Evolutionary conservation across 2,888 invertebrate species (phyloP).

Genomic region (Apocheima hispidaria): DNA sequence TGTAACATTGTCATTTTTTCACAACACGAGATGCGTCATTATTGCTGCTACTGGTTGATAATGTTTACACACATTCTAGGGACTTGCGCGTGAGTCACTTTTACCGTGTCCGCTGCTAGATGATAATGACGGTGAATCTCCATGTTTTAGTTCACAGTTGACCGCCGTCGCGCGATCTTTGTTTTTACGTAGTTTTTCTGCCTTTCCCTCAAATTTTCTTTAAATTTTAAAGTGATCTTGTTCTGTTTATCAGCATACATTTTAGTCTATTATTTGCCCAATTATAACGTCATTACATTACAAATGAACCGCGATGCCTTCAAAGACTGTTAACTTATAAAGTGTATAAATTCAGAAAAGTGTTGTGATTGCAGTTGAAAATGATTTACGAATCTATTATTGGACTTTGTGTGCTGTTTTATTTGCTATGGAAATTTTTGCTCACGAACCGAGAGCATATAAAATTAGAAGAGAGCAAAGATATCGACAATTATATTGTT

Average conservation of each 20-base stretch:
- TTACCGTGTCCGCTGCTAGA: slow-evolving; percentile 61
- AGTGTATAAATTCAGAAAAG: slow-evolving; percentile 63
- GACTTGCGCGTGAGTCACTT: slow-evolving; percentile 76
- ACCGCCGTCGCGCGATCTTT: slow-evolving; percentile 57
- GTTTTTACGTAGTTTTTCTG: slow-evolving; percentile 18
- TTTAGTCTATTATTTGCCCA: slow-evolving; percentile 49
- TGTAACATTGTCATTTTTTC: slow-evolving; percentile 62
- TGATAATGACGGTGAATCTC: slow-evolving; percentile 68
- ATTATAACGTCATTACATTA: slow-evolving; percentile 57
- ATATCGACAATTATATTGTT: slow-evolving; percentile 28
- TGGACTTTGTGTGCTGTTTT: slow-evolving; percentile 69
- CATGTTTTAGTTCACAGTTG: slow-evolving; percentile 66
- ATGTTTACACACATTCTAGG: slow-evolving; percentile 74
- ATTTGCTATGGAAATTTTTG: slow-evolving; percentile 73
- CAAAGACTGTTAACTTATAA: slow-evolving; percentile 56
- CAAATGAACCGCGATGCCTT: slow-evolving; percentile 65
- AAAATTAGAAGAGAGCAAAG: slow-evolving; percentile 36
- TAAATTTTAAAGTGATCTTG: slow-evolving; percentile 43
- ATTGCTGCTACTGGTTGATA: slow-evolving; percentile 63
- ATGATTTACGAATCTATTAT: slow-evolving; percentile 77
- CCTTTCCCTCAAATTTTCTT: slow-evolving; percentile 17
- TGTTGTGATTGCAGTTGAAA: slow-evolving; percentile 69
- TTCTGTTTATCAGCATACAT: slow-evolving; percentile 9
- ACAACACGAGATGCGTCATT: slow-evolving; percentile 72
- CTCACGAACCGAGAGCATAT: slow-evolving; percentile 48